A percentile compares a stretch with the other conserved stretches of the same genome.
Conservation (phyloP, 2,888 invertebrate species). For the Pherbina coryleti region DNA sequence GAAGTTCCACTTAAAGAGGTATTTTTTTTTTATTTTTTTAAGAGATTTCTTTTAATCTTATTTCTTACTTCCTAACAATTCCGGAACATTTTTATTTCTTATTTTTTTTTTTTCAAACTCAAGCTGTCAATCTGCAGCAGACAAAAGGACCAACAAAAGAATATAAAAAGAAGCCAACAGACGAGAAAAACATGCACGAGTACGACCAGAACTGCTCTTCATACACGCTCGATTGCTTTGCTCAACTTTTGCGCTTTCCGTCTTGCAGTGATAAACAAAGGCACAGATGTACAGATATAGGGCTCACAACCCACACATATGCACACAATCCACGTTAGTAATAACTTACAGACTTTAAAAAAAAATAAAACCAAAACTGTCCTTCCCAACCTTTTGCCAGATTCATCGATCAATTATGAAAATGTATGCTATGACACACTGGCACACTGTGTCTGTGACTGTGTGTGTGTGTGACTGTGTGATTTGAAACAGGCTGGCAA, state of each 20-base stretch:
- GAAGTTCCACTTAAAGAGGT: not conserved
- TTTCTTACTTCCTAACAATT: not conserved
- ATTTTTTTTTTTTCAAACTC: not conserved
- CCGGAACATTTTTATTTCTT: not conserved
- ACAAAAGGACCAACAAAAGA: not conserved
- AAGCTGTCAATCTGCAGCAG: constrained; percentile 22
- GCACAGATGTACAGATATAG: not conserved
- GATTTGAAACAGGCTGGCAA: not conserved
- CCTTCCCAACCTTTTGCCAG: constrained; percentile 17
- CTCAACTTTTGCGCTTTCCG: not conserved
- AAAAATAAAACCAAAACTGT: not conserved
- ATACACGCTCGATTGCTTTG: constrained; percentile 20
- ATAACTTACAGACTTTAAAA: not conserved
- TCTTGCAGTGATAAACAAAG: not conserved
- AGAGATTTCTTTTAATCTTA: not conserved
- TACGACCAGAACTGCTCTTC: not conserved
- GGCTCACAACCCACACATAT: not conserved
- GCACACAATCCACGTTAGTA: not conserved
- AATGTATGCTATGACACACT: constrained; percentile 21
- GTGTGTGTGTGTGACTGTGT: not conserved
- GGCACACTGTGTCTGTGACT: not conserved
- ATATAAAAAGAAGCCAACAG: not conserved
- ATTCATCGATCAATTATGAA: constrained; percentile 55
- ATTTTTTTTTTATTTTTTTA: not conserved
- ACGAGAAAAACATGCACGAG: not conserved